Evolutionary conservation across 1,140 invertebrate species (phyloP).

Genomic region (Euwallacea fornicatus): DNA sequence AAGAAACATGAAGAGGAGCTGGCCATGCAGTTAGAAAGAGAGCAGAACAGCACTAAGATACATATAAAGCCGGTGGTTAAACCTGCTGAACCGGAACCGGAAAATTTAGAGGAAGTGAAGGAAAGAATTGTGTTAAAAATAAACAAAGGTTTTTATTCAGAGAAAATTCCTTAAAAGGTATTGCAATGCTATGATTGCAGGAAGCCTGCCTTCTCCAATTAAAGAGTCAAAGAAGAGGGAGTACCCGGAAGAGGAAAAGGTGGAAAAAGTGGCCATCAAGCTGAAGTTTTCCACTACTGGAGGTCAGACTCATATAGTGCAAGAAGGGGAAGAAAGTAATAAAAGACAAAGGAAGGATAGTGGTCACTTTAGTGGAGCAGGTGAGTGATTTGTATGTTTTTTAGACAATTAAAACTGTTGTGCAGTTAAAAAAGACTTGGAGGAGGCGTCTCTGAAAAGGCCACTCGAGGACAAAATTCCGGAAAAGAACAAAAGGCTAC

Average conservation of each 20-base stretch:
- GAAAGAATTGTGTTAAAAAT: slow-evolving; percentile 53
- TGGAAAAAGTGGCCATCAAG: slow-evolving; percentile 50
- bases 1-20: slow-evolving; percentile 36
- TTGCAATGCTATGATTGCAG: slow-evolving; percentile 10
- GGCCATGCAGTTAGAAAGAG: slow-evolving; percentile 26
- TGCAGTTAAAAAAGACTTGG: slow-evolving; percentile 26
- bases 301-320: slow-evolving; percentile 50
- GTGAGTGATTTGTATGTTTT: neutral
- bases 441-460: slow-evolving; percentile 27
- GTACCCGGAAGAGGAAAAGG: slow-evolving; percentile 44
- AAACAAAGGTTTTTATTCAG: slow-evolving; percentile 39
- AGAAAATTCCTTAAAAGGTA: neutral
- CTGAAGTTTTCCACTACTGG: slow-evolving; percentile 52
- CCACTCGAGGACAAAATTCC: slow-evolving; percentile 25
- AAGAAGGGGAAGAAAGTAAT: slow-evolving; percentile 37
- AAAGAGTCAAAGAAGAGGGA: slow-evolving; percentile 44
- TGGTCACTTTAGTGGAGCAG: slow-evolving; percentile 12
- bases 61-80: slow-evolving; percentile 52
- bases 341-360: slow-evolving; percentile 37
- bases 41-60: slow-evolving; percentile 47
- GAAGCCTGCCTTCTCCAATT: slow-evolving; percentile 38
- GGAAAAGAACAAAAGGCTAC: slow-evolving; percentile 36
- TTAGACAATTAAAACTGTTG: neutral
- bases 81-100: slow-evolving; percentile 37
- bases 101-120: slow-evolving; percentile 47